Evolutionary conservation across 1,140 invertebrate species (phyloP), one percentile per base, ranked within the genome.

Genomic region (Phthorimaea operculella): DNA sequence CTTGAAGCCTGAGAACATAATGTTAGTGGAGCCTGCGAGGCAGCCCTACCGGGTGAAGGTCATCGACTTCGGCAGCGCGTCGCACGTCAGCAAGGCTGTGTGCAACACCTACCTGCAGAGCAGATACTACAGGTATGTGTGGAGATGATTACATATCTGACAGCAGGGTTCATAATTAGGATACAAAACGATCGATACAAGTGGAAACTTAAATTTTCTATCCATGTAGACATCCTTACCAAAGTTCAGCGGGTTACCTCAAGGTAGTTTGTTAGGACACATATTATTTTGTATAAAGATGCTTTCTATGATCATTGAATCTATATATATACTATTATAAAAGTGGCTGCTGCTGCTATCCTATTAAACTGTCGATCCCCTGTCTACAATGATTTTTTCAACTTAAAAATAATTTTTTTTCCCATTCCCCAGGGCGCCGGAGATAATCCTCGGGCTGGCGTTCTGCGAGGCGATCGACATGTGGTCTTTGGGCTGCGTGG

Each of bases 381-480:
- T 28, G 2, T 28, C 21, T 28, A 28, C 21, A 28, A 28, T 6
- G 6, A 28, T 2, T 28, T 36, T 14, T 42, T 42, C 11, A 14
- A n/a, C 39, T 4, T 42, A 4, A 14, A 4, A 42, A 42, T 9
- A 42, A 42, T 42, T 14, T n/a, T 42, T 11, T 42, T 42, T 42
- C 39, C 14, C 9, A 14, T 42, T 8, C 16, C 16, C 8, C 69
- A 92, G 98, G 62, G 98, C 98, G 18, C 98, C 98, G 0, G 98
- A 99, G 87, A 99, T 99, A 71, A 98, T 99, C 76, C 88, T 99
- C 49, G 98, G 94, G 60, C 87, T 99, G 66, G 98, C 97, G 50
- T 99, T 99, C 87, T 98, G 97, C 88, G 98, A 99, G 87, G 96
- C 98, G 4, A 99, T 99, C 68, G 98, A 99, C 85, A 99, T 99